Evolutionary conservation across 2,888 invertebrate species (phyloP).

Genomic region (Nowickia ferox): DNA sequence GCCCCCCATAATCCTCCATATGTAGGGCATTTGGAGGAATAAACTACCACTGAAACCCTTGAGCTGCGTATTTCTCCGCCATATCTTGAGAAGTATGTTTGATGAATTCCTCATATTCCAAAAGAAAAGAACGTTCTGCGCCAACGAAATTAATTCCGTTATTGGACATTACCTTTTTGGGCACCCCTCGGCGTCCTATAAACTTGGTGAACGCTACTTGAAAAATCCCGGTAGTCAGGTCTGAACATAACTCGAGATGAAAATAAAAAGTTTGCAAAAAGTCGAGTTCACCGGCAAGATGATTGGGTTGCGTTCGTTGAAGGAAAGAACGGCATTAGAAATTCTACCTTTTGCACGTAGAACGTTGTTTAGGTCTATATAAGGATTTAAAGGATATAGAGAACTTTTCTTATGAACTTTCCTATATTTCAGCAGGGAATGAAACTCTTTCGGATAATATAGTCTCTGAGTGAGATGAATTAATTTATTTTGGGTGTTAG

Average conservation of each 20-base stretch:
- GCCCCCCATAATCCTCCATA: background rate
- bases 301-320: no score
- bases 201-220: background rate
- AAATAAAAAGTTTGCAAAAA: no score
- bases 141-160: background rate
- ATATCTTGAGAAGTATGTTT: no score
- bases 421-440: background rate
- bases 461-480: background rate
- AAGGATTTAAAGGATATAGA: background rate
- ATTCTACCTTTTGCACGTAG: background rate
- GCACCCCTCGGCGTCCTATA: no score
- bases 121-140: background rate
- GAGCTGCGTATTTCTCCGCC: background rate
- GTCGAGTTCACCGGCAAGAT: no score
- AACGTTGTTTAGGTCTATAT: background rate
- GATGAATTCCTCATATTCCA: no score
- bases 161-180: background rate
- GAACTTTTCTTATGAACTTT: background rate
- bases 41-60: background rate
- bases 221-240: background rate
- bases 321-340: background rate
- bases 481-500: no score
- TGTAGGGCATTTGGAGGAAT: background rate
- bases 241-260: background rate
- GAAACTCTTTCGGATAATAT: background rate